These are phyloP conservation scores for Phyllostomus discolor DNA, from an alignment of 2,113 vertebrate genomes.

Conservation along the genomic window DNA sequence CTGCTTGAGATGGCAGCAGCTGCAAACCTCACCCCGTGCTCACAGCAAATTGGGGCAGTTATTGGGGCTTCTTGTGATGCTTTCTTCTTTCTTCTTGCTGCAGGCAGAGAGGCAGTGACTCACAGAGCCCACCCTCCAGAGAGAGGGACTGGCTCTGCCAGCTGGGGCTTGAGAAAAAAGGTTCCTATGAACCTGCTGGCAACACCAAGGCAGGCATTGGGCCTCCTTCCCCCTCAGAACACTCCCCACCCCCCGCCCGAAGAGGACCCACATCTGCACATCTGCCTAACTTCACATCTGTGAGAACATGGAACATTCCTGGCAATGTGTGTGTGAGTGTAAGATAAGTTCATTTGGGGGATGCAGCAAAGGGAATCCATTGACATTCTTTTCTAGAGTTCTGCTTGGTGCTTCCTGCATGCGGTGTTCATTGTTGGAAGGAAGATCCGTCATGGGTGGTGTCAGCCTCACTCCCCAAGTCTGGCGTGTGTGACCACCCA, in stretches of 20 bases:
- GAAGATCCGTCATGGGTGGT: not conserved
- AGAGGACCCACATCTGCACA: not conserved
- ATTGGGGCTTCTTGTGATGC: not conserved
- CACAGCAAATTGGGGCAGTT: not conserved
- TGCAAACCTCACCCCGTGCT: not conserved
- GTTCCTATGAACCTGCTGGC: not conserved
- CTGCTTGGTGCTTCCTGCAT: not conserved
- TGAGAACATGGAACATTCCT: not conserved
- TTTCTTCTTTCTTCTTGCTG: not conserved
- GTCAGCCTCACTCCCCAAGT: not conserved
- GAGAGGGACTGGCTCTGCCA: not conserved
- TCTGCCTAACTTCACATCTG: not conserved
- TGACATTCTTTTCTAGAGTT: not conserved
- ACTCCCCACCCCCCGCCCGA: rapidly evolving
- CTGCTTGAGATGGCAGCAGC: rapidly evolving
- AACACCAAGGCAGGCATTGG: not conserved
- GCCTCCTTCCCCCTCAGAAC: not conserved
- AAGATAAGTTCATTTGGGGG: not conserved
- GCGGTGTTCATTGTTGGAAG: not conserved
- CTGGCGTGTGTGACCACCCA: not conserved
- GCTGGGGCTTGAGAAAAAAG: not conserved
- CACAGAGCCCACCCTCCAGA: not conserved
- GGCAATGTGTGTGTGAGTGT: too few relatives aligned
- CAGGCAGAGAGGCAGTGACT: not conserved
- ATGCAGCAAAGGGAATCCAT: not conserved